Percentiles rank a stretch among this genome's conserved stretches.
Evolutionary conservation across 2,888 invertebrate genomes (phyloP).

Genomic region (Eremobia ochroleuca): DNA sequence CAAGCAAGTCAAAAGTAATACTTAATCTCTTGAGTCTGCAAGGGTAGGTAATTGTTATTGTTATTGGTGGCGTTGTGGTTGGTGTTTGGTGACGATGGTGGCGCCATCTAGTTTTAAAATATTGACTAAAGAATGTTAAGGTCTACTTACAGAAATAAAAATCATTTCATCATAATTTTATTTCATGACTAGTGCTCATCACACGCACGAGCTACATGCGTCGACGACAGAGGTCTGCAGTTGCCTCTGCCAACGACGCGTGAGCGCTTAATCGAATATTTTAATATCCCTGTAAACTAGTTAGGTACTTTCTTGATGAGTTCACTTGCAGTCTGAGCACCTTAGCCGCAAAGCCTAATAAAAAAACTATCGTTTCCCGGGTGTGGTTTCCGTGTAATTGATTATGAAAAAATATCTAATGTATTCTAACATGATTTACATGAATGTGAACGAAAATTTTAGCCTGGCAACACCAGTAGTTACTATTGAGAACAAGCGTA

Average conservation of each 20-base stretch:
- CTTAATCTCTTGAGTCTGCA: no score
- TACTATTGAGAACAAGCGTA: constrained; percentile 76
- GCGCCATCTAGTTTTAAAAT: not conserved
- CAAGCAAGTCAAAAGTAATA: not conserved
- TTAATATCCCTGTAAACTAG: not conserved
- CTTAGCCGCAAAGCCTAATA: not conserved
- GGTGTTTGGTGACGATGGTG: no score
- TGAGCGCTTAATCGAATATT: not conserved
- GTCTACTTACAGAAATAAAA: not conserved
- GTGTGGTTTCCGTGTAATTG: not conserved
- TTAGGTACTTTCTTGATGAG: not conserved
- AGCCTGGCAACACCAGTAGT: constrained; percentile 65
- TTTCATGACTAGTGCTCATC: not conserved
- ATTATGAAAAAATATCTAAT: constrained; percentile 28
- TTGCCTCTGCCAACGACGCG: no score
- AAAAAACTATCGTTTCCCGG: not conserved
- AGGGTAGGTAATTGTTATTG: no score
- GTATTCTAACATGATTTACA: constrained; percentile 26
- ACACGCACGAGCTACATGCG: no score
- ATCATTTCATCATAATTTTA: not conserved
- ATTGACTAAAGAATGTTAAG: not conserved
- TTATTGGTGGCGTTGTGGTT: no score
- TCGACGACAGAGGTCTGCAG: no score
- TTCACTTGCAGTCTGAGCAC: not conserved
- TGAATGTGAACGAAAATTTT: constrained; percentile 51